phyloP scores from a whole-genome alignment of 2,113 vertebrate species.

The Crotalus helleri region DNA sequence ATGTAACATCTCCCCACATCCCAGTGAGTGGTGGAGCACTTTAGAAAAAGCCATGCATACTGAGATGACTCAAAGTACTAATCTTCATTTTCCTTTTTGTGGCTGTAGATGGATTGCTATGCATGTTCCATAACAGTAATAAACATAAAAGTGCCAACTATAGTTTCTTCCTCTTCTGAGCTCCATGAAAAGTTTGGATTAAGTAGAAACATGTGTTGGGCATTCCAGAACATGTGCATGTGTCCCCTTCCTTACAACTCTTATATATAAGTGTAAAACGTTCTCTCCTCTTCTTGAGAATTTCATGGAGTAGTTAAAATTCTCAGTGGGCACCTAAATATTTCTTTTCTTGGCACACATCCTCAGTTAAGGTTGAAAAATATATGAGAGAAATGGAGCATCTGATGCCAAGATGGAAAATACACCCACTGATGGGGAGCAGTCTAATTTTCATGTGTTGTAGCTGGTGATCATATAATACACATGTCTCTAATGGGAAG shows the following conservation, averaged over 20 bases:
- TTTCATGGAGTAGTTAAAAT: background rate
- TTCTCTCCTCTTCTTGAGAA: background rate
- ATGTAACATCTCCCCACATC: background rate
- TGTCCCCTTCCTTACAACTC: background rate
- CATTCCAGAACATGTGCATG: background rate
- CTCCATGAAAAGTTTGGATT: background rate
- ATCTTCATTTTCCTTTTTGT: background rate
- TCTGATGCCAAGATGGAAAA: background rate
- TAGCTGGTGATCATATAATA: too few species aligned
- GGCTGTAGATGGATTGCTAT: background rate
- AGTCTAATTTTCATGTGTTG: background rate
- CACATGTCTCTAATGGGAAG: background rate
- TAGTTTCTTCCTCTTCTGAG: background rate
- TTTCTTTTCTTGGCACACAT: background rate
- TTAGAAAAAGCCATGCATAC: background rate
- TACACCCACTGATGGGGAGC: background rate
- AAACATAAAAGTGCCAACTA: background rate
- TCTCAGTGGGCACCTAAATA: background rate
- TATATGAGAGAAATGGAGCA: background rate
- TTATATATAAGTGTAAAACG: background rate
- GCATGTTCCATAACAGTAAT: background rate
- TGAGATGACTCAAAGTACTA: background rate
- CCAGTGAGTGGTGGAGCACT: background rate
- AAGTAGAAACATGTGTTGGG: background rate
- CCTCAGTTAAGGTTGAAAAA: background rate